Conservation (phyloP, 1,140 invertebrate genomes). For the Chionoecetes opilio region DNA sequence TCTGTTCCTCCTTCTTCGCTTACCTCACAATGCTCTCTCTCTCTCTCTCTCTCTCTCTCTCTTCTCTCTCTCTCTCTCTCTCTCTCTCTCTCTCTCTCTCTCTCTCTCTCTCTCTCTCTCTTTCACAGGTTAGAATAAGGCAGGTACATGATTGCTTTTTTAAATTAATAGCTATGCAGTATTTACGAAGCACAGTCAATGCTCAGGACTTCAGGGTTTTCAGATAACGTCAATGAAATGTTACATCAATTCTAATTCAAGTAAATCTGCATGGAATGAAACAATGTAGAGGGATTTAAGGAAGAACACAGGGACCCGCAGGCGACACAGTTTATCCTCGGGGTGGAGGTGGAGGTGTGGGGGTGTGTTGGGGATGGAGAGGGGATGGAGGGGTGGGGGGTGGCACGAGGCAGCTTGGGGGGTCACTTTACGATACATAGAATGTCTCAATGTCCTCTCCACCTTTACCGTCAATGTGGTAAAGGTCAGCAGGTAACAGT, state of each 20-base stretch:
- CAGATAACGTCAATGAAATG: no score
- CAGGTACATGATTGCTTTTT: no score
- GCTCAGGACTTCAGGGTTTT: no score
- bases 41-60: no score
- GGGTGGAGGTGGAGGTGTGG: background rate
- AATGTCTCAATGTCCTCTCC: background rate
- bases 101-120: background rate
- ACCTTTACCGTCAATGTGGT: background rate
- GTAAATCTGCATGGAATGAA: background rate
- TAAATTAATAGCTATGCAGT: no score
- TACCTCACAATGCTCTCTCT: no score
- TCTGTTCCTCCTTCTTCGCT: no score
- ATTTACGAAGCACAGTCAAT: no score
- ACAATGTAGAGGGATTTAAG: background rate
- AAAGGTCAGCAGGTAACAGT: background rate
- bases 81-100: conserved; percentile 16
- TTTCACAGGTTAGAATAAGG: no score
- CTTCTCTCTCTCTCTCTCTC: background rate
- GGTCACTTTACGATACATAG: background rate
- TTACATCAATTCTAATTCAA: no score
- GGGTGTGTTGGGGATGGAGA: background rate
- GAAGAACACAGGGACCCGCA: background rate
- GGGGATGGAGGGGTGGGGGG: background rate
- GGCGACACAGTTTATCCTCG: background rate
- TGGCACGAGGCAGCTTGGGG: background rate